Conservation (phyloP, 2,888 invertebrate genomes). For the Cephalotes varians region DNA sequence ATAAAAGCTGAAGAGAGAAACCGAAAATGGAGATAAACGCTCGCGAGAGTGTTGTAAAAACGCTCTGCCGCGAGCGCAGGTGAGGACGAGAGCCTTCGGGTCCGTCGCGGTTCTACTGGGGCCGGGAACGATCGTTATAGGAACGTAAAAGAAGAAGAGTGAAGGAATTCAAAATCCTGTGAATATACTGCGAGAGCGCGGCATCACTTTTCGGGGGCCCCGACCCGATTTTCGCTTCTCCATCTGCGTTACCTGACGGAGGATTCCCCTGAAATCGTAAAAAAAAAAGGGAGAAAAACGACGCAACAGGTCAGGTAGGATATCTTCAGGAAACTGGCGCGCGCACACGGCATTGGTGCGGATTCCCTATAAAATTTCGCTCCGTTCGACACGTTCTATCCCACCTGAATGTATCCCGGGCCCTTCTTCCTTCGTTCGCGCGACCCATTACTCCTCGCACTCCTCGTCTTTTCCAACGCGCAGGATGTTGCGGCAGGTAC, state of each 20-base stretch:
- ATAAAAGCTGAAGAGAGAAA: conserved; percentile 58
- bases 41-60: conserved; percentile 71
- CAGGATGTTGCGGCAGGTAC: conserved; percentile 68
- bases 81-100: conserved; percentile 58
- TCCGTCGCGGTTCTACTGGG: conserved; percentile 36
- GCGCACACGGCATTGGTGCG: conserved; percentile 62
- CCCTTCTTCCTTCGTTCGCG: conserved; percentile 39
- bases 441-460: conserved; percentile 44
- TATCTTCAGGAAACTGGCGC: conserved; percentile 43
- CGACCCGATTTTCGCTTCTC: conserved; percentile 64
- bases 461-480: conserved; percentile 40
- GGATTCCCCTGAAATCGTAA: conserved; percentile 83
- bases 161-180: conserved; percentile 75
- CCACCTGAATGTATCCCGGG: conserved; percentile 3
- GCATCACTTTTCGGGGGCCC: conserved; percentile 30
- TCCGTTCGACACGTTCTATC: conserved; percentile 58
- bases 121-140: conserved; percentile 47
- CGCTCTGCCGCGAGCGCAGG: conserved; percentile 61
- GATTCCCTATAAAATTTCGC: conserved; percentile 83
- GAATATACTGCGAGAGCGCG: conserved; percentile 68
- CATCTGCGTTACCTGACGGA: conserved; percentile 81
- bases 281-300: conserved; percentile 78
- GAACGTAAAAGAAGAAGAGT: conserved; percentile 10
- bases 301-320: conserved; percentile 80
- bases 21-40: conserved; percentile 68